These are phyloP conservation scores for Dicranocentrus wangi DNA, from an alignment of 2,888 invertebrate species.

Conservation along the genomic window DNA sequence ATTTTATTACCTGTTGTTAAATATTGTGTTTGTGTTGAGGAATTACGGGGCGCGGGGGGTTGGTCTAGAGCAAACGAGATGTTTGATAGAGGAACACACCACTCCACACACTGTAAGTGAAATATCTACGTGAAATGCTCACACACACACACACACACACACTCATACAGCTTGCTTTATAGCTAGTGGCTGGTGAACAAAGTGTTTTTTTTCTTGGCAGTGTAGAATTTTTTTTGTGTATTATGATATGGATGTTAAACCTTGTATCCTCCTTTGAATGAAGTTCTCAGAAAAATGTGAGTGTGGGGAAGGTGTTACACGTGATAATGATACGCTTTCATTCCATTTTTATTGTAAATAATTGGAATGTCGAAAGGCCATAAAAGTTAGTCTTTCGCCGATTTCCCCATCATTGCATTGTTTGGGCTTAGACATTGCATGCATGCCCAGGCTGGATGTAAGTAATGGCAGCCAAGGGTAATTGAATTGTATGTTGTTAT, in stretches of 20 bases:
- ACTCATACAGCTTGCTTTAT: too few relatives aligned
- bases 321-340: background rate
- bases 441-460: too few relatives aligned
- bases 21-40: background rate
- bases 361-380: constrained; percentile 9
- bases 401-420: background rate
- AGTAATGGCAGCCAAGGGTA: too few relatives aligned
- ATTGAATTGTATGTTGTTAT: constrained; percentile 5
- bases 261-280: background rate
- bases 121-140: too few relatives aligned
- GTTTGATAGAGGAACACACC: too few relatives aligned
- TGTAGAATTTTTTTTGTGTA: too few relatives aligned
- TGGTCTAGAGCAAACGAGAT: too few relatives aligned
- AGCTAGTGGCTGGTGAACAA: background rate
- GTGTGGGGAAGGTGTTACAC: background rate
- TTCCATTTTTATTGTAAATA: background rate
- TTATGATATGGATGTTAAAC: too few relatives aligned
- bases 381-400: constrained; percentile 4
- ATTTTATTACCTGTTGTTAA: constrained; percentile 24
- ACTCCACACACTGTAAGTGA: too few relatives aligned
- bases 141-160: too few relatives aligned
- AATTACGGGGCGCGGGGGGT: too few relatives aligned
- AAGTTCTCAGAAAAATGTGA: constrained; percentile 19
- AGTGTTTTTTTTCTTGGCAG: background rate
- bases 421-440: background rate